Conservation (phyloP, 2,888 invertebrate species). For the Meloe dianella region DNA sequence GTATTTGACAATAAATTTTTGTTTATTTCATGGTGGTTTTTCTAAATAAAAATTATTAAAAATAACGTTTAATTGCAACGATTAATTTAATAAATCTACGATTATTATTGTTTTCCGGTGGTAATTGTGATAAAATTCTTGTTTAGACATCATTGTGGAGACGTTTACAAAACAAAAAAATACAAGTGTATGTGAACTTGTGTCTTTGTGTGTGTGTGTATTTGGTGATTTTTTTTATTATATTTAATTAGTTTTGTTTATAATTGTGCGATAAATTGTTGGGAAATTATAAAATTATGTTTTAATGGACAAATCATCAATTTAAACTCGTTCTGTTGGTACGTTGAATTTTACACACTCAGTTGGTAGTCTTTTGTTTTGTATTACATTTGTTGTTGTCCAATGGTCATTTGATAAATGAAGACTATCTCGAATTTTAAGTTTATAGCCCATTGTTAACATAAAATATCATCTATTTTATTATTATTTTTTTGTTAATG, state of each 20-base stretch:
- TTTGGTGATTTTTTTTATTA: background rate
- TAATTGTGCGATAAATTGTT: background rate
- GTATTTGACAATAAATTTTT: conserved; percentile 54
- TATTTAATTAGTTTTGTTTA: background rate
- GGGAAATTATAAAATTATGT: background rate
- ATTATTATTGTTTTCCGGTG: conserved; percentile 3
- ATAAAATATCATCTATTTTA: background rate
- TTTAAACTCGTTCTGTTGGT: background rate
- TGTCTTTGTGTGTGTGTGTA: background rate
- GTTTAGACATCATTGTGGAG: conserved; percentile 4
- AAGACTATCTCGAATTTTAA: background rate
- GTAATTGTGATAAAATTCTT: conserved; percentile 23
- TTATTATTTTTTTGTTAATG: background rate
- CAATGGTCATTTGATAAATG: background rate
- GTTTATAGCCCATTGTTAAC: background rate
- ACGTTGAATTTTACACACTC: background rate
- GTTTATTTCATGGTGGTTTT: conserved; percentile 46
- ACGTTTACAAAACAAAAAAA: conserved; percentile 7
- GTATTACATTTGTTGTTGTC: background rate
- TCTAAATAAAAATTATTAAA: background rate
- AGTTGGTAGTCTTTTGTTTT: conserved; percentile 10
- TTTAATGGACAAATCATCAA: background rate
- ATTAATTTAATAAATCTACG: conserved; percentile 28
- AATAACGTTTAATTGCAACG: conserved; percentile 37
- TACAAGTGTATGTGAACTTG: background rate